These are phyloP conservation scores for Scaptomyza cyrtandrae DNA, from an alignment of 2,888 invertebrate species.

Conservation along the genomic window DNA sequence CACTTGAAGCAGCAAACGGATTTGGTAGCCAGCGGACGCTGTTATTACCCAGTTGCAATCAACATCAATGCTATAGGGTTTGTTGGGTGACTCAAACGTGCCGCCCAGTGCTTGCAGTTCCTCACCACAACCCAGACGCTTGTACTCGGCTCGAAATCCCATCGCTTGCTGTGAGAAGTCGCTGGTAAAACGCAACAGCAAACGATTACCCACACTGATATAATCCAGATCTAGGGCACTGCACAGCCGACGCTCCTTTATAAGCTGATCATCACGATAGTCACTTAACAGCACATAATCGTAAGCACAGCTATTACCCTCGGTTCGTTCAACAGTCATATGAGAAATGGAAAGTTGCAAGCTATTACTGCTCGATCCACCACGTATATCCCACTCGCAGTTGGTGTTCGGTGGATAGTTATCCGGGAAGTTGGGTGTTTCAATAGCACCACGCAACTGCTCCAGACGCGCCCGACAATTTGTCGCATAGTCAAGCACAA, in stretches of 20 bases:
- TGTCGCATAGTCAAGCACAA: constrained; percentile 74
- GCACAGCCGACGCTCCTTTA: constrained; percentile 72
- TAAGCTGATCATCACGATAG: constrained; percentile 83
- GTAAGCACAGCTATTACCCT: constrained; percentile 84
- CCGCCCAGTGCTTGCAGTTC: constrained; percentile 86
- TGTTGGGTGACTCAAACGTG: constrained; percentile 87
- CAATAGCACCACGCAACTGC: constrained; percentile 89
- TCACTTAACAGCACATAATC: constrained; percentile 87
- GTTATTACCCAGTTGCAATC: constrained; percentile 92
- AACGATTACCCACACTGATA: constrained; percentile 72
- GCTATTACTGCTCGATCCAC: constrained; percentile 90
- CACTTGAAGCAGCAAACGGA: constrained; percentile 89
- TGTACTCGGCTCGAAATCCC: constrained; percentile 94
- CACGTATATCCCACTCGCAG: constrained; percentile 92
- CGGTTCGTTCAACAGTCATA: constrained; percentile 87
- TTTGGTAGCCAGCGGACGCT: constrained; percentile 87
- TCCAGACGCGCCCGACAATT: constrained; percentile 70
- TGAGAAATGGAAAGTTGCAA: constrained; percentile 93
- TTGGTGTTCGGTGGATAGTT: constrained; percentile 87
- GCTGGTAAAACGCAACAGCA: constrained; percentile 87
- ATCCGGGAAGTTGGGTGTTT: constrained; percentile 94
- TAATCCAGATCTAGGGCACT: constrained; percentile 38
- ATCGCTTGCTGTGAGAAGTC: constrained; percentile 85
- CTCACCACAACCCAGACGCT: constrained; percentile 91
- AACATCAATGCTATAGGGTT: constrained; percentile 87